Base-by-base conservation (phyloP, 2,888 invertebrate genomes). In the Margaritifera margaritifera region DNA sequence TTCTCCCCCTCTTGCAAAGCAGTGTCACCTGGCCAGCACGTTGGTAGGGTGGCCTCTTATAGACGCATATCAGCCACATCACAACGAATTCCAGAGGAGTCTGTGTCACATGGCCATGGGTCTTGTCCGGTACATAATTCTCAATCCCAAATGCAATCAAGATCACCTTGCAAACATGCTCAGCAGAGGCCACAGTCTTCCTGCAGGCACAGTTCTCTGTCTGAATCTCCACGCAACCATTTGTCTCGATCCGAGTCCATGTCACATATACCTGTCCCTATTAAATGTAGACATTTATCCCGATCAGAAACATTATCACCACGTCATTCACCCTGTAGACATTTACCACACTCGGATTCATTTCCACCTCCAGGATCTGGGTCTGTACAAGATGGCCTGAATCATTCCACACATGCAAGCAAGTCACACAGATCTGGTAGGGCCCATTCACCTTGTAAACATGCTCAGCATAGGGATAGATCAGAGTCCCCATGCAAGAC, bases 291-390 rank as follows among this genome's bases (percentile, higher is more conserved):
- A 51, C 71, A 69, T 62, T 72, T 73, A 51, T 70, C 70, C 19
- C 63, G 77, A 52, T 77, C 77, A 63, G 72, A 77, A 64, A 77
- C 77, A 58, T 77, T 77, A 50, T 52, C 70, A 55, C 55, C 77
- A 6, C 70, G 74, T 69, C 71, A 72, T 63, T 77, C 74, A 22
- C 77, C 72, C 2, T 67, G 69, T 25, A 66, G 77, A 27, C 68
- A 69, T 19, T 50, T 77, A 59, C 53, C 31, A 25, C 71, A 54
- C 19, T 66, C 70, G 2, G 72, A 71, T 31, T 66, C 66, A n/a
- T 70, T 72, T 54, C 68, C 72, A 6, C 51, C 64, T 27, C 54
- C 61, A 19, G 53, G 67, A 55, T 63, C 68, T 24, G 66, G 71
- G 55, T 68, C 66, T 52, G 42, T 42, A 42, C 42, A 42, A 42